phyloP scores from a whole-genome alignment of 2,797 vertebrate genomes.

The Anguilla obscura region DNA sequence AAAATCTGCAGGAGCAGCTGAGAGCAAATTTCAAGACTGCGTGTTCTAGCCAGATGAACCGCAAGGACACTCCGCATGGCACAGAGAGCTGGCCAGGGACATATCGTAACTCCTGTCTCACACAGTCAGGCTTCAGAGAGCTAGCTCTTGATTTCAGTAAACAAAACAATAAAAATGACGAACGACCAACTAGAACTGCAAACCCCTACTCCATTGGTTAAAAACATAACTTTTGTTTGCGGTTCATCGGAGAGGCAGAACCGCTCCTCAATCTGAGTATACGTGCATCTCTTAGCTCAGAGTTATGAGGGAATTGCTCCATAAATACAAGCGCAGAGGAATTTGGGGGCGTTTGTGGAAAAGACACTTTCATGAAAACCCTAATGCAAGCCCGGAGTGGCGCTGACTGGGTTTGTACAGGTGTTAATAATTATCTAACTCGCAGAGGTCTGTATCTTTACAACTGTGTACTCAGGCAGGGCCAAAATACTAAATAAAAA shows the following conservation, averaged over 20 bases:
- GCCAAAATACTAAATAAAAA: not conserved
- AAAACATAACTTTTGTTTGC: slow-evolving; percentile 16
- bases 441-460: not conserved
- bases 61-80: slow-evolving; percentile 2
- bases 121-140: slow-evolving; percentile 4
- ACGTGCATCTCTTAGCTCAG: not conserved
- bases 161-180: slow-evolving; percentile 5
- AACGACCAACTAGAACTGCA: not conserved
- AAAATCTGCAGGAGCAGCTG: slow-evolving; percentile 51
- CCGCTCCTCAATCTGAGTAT: not conserved
- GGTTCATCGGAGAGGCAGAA: not conserved
- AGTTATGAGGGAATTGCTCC: slow-evolving; percentile 10
- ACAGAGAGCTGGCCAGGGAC: slow-evolving; percentile 5
- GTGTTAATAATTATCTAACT: slow-evolving; percentile 36
- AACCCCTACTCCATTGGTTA: not conserved
- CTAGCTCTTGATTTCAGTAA: not conserved
- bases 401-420: not conserved
- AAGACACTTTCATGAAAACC: not conserved
- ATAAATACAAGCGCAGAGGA: slow-evolving; percentile 20
- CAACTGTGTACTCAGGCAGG: slow-evolving; percentile 1
- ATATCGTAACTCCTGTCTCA: not conserved
- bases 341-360: not conserved
- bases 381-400: not conserved
- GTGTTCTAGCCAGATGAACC: not conserved
- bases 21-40: slow-evolving; percentile 29